These are phyloP conservation scores for Picathartes gymnocephalus DNA, from an alignment of 2,113 vertebrate species.

Conservation along the genomic window DNA sequence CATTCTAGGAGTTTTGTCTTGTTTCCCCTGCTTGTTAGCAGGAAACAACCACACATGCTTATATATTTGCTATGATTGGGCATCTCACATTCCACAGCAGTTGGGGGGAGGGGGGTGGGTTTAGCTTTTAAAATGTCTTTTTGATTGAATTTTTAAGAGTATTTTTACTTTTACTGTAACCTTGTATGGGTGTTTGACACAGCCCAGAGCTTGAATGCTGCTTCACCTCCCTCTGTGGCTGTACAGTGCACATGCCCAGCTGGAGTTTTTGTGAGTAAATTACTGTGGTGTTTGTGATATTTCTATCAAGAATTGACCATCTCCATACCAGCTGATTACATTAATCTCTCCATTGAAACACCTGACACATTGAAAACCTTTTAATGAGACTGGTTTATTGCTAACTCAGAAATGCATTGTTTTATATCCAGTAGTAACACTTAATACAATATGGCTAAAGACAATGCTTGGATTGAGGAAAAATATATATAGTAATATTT, in stretches of 20 bases:
- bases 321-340: not conserved
- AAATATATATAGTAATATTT: not conserved
- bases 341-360: not conserved
- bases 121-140: not conserved
- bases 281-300: not conserved
- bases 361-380: not conserved
- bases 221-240: not conserved
- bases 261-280: not conserved
- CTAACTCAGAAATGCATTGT: not conserved
- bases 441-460: not conserved
- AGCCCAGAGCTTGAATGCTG: not conserved
- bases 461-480: not conserved
- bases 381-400: not conserved
- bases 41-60: too few species aligned
- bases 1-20: too few species aligned
- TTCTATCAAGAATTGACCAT: not conserved
- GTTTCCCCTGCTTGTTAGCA: too few species aligned
- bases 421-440: not conserved
- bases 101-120: accelerated
- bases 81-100: not conserved
- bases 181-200: not conserved
- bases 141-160: not conserved
- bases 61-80: not conserved
- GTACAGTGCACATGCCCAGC: not conserved
- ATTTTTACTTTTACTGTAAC: not conserved